Base-by-base conservation (phyloP, 2,797 vertebrate genomes). In the Oryzias dopingdopingensis region DNA sequence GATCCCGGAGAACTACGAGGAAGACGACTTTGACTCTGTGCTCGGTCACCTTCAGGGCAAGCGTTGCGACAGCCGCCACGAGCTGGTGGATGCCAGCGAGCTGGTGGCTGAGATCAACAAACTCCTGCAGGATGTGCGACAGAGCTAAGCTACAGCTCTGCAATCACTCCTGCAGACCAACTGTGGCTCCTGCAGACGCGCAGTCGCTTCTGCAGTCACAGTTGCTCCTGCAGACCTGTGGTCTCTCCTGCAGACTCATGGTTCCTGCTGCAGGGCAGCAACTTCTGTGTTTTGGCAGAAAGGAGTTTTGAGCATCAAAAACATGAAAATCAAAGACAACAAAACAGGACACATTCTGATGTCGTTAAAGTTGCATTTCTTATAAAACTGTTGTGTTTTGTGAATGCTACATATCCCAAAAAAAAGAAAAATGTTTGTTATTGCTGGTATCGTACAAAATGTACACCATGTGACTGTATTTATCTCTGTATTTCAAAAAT, bases 401-500 rank as follows among this genome's bases (percentile, higher is more conserved):
- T 96, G 95, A 97, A 98, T 96, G 95, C 95, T 95, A 95, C 95
- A 91, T 96, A 95, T 95, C 94, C 93, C 89, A 94, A 96, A 85
- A 94, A 86, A 6, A 13, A 37, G 10, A 12, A 12, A 85, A 83
- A 73, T 66, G 78, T 94, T 94, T 94, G 93, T 94, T 94, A 93
- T 96, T 97, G 93, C 92, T 93, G 92, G 82, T 89, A 91, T 88
- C 68, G 89, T 91, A 92, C 89, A 92, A 81, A 92, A 95, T 97
- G 95, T 98, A 96, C 94, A 95, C 94, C 91, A 93, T 94, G 94
- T 96, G 94, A 95, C 94, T 93, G 95, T 98, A 96, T 96, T 96
- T 96, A 98, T 94, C 94, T 96, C 94, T 98, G 97, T 99, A 99
- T 98, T 99, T 99, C 96, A 96, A 98, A 99, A 98, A 98, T 99